These are phyloP conservation scores for Trachelipus rathkii DNA, from an alignment of 1,140 invertebrate genomes.

Conservation along the genomic window DNA sequence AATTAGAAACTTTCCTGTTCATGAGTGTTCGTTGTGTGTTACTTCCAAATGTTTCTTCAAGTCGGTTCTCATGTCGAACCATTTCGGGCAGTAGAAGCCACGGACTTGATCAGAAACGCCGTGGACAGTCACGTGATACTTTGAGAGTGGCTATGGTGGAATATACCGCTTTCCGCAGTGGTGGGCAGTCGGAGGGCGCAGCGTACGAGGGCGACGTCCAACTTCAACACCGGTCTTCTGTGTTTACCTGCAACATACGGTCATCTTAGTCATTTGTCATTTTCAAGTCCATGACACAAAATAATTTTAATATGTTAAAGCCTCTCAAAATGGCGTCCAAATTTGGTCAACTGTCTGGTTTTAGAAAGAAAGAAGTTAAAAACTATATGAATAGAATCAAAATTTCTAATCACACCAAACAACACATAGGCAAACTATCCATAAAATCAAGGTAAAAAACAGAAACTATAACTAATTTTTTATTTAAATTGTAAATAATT, in stretches of 20 bases:
- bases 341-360: too few species aligned
- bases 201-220: slow-evolving; percentile 45
- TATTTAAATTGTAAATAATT: too few species aligned
- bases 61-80: slow-evolving; percentile 46
- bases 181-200: slow-evolving; percentile 53
- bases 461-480: too few species aligned
- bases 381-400: too few species aligned
- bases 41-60: slow-evolving; percentile 45
- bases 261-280: not conserved
- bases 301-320: too few species aligned
- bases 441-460: too few species aligned
- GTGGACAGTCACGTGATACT: slow-evolving; percentile 66
- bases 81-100: slow-evolving; percentile 45
- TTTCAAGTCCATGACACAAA: not conserved
- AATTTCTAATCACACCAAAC: too few species aligned
- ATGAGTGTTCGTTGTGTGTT: slow-evolving; percentile 45
- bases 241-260: slow-evolving; percentile 42
- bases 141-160: slow-evolving; percentile 63
- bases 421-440: too few species aligned
- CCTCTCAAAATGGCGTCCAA: too few species aligned
- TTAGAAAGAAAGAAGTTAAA: too few species aligned
- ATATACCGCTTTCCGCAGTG: slow-evolving; percentile 63
- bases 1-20: not conserved
- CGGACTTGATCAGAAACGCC: slow-evolving; percentile 45
- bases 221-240: slow-evolving; percentile 39